Conservation (phyloP, 2,113 vertebrate genomes). For the Pyxicephalus adspersus region DNA sequence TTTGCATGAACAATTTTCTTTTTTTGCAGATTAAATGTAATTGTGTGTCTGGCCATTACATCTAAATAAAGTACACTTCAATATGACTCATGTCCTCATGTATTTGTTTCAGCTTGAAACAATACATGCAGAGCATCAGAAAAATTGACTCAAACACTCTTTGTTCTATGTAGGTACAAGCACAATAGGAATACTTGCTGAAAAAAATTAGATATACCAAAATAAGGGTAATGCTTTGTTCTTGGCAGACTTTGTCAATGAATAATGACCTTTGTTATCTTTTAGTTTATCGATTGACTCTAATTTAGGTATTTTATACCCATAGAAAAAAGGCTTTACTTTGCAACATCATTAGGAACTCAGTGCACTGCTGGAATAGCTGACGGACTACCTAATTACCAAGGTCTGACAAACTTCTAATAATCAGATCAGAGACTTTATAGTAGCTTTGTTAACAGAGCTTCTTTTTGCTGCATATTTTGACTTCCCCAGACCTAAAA, state of each 20-base stretch:
- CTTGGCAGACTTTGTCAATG: conserved; percentile 1
- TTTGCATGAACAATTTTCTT: no score
- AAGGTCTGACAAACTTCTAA: neutral
- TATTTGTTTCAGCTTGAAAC: conserved; percentile 1
- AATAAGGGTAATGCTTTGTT: neutral
- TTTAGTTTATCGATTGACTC: conserved; percentile 12
- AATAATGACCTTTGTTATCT: conserved; percentile 26
- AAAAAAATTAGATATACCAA: conserved; percentile 12
- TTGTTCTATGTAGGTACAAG: neutral
- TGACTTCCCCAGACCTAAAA: no score
- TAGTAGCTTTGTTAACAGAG: no score
- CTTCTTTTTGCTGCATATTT: no score
- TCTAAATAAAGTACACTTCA: neutral
- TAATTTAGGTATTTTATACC: conserved; percentile 20
- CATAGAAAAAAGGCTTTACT: neutral
- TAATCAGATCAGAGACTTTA: neutral
- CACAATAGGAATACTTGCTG: neutral
- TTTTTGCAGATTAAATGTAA: neutral
- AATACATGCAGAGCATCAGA: neutral
- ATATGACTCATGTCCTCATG: neutral
- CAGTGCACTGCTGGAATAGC: neutral
- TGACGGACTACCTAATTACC: conserved; percentile 2
- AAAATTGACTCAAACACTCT: conserved; percentile 5
- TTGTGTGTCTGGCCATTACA: neutral
- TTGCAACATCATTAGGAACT: conserved; percentile 17